Evolutionary conservation across 2,797 vertebrate genomes (phyloP).

Genomic region (Remorina albescens): DNA sequence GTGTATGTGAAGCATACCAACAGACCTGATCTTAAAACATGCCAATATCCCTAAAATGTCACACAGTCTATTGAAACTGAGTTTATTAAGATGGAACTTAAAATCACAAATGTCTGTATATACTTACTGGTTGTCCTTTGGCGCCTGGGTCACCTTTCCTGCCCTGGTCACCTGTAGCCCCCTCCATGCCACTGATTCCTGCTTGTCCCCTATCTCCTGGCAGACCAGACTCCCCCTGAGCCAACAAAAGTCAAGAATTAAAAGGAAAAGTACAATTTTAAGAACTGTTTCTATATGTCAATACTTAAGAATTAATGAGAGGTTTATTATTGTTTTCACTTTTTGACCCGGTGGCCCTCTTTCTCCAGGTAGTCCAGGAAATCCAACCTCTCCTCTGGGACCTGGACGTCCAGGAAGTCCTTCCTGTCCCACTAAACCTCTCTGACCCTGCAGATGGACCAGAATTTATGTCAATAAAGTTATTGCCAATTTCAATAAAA

Average conservation of each 20-base stretch:
- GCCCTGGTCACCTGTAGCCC: conserved; percentile 92
- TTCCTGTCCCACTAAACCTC: conserved; percentile 84
- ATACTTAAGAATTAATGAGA: neutral
- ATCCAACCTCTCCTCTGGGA: conserved; percentile 86
- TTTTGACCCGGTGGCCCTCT: conserved; percentile 88
- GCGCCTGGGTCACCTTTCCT: conserved; percentile 85
- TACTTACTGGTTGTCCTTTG: conserved; percentile 91
- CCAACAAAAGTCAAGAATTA: conserved; percentile 7
- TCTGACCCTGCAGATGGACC: conserved; percentile 85
- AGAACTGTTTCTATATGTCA: neutral
- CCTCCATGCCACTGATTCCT: conserved; percentile 89
- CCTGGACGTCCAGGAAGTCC: conserved; percentile 90
- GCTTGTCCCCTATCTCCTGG: conserved; percentile 88
- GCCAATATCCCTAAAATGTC: neutral
- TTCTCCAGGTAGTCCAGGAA: conserved; percentile 88
- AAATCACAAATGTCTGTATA: neutral
- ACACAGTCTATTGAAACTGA: too few relatives aligned
- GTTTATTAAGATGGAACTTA: neutral
- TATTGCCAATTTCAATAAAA: neutral
- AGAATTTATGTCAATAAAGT: neutral
- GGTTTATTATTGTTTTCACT: conserved; percentile 75
- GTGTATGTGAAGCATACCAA: neutral
- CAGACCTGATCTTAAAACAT: neutral
- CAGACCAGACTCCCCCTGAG: conserved; percentile 92
- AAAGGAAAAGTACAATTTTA: neutral